Percentiles rank a stretch among this genome's conserved stretches.
Conservation (phyloP, 2,888 invertebrate species). For the Teleiodes luculella region DNA sequence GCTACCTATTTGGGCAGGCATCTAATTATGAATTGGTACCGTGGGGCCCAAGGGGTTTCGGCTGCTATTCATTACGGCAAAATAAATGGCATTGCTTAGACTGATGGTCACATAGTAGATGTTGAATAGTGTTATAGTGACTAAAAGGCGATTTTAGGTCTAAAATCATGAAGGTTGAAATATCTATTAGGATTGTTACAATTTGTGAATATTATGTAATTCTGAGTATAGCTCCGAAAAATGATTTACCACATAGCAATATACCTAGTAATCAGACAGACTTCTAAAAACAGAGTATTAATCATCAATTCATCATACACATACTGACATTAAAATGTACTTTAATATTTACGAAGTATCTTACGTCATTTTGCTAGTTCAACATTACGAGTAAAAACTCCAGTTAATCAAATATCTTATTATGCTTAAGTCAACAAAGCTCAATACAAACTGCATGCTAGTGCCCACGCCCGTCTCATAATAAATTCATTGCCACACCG, state of each 20-base stretch:
- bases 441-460: conserved; percentile 67
- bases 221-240: background rate
- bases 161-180: background rate
- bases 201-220: background rate
- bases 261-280: background rate
- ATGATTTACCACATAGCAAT: background rate
- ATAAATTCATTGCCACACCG: conserved; percentile 70
- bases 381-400: conserved; percentile 7
- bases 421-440: conserved; percentile 38
- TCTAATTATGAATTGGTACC: conserved; percentile 44
- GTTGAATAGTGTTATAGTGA: background rate
- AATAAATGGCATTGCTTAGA: background rate
- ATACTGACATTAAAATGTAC: background rate
- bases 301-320: too few relatives aligned
- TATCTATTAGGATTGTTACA: background rate
- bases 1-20: conserved; percentile 37
- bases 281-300: background rate
- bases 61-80: background rate
- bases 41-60: conserved; percentile 6
- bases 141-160: background rate
- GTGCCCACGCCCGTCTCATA: conserved; percentile 33
- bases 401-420: conserved; percentile 8
- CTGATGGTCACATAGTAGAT: background rate
- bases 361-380: conserved; percentile 7
- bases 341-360: background rate